Evolutionary conservation across 2,113 vertebrate genomes (phyloP), one percentile per base, ranked within the genome.

Genomic region (Turnix velox): DNA sequence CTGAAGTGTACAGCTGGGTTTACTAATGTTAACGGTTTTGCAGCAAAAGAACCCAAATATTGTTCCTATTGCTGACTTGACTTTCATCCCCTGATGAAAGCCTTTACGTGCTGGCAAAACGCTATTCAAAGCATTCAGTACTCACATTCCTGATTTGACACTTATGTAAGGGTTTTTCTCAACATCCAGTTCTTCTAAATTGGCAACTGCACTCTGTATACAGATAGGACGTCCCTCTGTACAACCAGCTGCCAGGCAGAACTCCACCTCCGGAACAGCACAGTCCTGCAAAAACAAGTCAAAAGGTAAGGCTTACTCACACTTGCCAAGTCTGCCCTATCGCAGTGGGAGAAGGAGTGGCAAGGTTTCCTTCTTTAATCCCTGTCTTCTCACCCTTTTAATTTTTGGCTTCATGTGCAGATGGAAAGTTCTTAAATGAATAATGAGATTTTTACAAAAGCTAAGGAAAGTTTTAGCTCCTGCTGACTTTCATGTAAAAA

Each of bases 71-170:
- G 1, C 81, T 73, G 59, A 51, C 14, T 35, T 35, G 58, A 72
- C 25, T 82, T 81, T 49, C 51, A 65, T 9, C 25, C 22, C 14
- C 10, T 40, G 35, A 31, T 10, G 8, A 31, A 28, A 30, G 18
- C 19, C 43, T 72, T 49, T 73, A 83, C 18, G 6, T 28, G 71
- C 31, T 88, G 31, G 25, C 14, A 96, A 85, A 82, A 33, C 7
- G 6, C 12, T 66, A 22, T 30, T 68, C 19, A 33, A 83, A 59
- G 76, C 7, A 6, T 31, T n/a, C 40, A 87, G 90, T 95, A 97
- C 98, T 84, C 94, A 99, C 98, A 98, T 98, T 97, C 98, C 98
- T 31, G 98, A 97, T 84, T 94, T 97, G 88, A 99, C 98, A 45
- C 73, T 91, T 78, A 98, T 91, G 9, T 96, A 96, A 63, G 96